These are phyloP conservation scores for Entomyzon cyanotis DNA, from an alignment of 2,113 vertebrate genomes.

Conservation along the genomic window DNA sequence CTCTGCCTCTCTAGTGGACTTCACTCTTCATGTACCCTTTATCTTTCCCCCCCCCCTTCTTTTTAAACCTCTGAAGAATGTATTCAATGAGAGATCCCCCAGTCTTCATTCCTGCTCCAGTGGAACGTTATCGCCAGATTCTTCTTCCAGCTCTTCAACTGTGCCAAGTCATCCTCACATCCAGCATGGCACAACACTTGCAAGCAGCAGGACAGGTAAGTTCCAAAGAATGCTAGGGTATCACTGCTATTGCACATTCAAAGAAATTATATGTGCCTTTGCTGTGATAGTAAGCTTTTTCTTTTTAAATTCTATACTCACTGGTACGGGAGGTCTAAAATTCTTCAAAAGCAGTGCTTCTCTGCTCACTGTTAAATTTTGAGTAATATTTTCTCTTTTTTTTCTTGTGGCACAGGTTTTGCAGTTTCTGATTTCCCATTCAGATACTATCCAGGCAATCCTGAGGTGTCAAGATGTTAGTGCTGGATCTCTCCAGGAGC, in stretches of 20 bases:
- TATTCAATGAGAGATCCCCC: constrained; percentile 86
- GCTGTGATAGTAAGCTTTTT: neutral
- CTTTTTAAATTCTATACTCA: neutral
- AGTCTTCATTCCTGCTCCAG: constrained; percentile 89
- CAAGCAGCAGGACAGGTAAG: constrained; percentile 93
- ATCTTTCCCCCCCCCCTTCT: neutral
- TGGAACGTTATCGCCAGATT: constrained; percentile 93
- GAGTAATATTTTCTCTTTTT: neutral
- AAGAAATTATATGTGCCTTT: neutral
- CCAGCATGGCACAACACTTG: constrained; percentile 89
- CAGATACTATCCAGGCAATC: constrained; percentile 92
- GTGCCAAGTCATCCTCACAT: constrained; percentile 93
- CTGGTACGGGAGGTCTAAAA: neutral
- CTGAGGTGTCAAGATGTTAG: constrained; percentile 89
- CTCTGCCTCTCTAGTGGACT: neutral
- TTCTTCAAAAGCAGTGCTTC: neutral
- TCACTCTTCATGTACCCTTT: neutral
- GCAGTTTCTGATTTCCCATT: constrained; percentile 93
- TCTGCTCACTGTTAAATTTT: neutral
- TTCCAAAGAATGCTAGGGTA: neutral
- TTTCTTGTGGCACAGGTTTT: constrained; percentile 78
- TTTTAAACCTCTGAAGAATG: constrained; percentile 60
- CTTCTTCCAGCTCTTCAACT: constrained; percentile 90
- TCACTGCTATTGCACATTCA: neutral
- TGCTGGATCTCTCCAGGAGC: constrained; percentile 87